Evolutionary conservation across 2,888 invertebrate species (phyloP).

Genomic region (Xanthia icteritia): DNA sequence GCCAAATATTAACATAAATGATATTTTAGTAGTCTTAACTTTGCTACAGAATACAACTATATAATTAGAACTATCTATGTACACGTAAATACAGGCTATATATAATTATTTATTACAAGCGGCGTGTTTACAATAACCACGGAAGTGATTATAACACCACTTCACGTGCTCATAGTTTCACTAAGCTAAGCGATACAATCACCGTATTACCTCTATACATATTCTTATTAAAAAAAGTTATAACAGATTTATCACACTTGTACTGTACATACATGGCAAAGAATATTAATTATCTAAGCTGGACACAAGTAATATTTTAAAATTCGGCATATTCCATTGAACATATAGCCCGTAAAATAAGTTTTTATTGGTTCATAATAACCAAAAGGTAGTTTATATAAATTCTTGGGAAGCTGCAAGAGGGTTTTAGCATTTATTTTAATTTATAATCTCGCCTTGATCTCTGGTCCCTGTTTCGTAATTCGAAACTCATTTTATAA

Average conservation of each 20-base stretch:
- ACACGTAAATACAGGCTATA: slow-evolving; percentile 82
- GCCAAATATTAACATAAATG: slow-evolving; percentile 79
- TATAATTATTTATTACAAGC: slow-evolving; percentile 77
- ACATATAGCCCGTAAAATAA: slow-evolving; percentile 23
- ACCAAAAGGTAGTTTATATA: slow-evolving; percentile 29
- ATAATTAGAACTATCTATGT: slow-evolving; percentile 74
- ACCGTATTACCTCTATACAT: slow-evolving; percentile 71
- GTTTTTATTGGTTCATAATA: slow-evolving; percentile 26
- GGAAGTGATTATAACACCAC: slow-evolving; percentile 89
- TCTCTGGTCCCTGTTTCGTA: slow-evolving; percentile 68
- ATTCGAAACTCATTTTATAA: slow-evolving; percentile 50
- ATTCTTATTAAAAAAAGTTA: slow-evolving; percentile 52
- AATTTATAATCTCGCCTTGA: slow-evolving; percentile 60
- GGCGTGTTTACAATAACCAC: slow-evolving; percentile 73
- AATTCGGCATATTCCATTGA: slow-evolving; percentile 22
- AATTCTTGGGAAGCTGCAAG: slow-evolving; percentile 62
- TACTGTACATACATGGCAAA: slow-evolving; percentile 87
- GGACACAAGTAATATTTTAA: slow-evolving; percentile 62
- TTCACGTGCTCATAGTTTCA: slow-evolving; percentile 72
- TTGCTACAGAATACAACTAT: slow-evolving; percentile 74
- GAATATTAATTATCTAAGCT: slow-evolving; percentile 72
- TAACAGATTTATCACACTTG: slow-evolving; percentile 83
- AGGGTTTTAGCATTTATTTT: slow-evolving; percentile 52
- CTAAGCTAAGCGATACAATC: slow-evolving; percentile 72
- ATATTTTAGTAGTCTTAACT: slow-evolving; percentile 81